Conservation (phyloP, 2,888 invertebrate species). For the Pammene aurita region DNA sequence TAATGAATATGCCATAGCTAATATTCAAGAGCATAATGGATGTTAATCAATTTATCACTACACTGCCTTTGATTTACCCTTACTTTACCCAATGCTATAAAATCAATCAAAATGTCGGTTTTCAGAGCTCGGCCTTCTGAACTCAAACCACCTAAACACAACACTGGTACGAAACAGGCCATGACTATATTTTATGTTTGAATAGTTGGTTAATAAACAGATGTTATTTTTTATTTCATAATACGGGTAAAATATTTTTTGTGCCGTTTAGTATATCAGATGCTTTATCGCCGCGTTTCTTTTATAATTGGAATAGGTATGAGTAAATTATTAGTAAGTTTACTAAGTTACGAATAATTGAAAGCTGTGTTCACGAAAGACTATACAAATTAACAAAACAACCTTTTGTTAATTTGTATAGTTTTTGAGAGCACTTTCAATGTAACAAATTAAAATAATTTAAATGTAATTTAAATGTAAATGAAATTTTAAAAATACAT, state of each 20-base stretch:
- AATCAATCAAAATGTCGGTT: slow-evolving; percentile 62
- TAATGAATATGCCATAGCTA: not conserved
- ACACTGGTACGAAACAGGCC: slow-evolving; percentile 10
- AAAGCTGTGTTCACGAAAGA: no score
- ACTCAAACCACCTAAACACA: slow-evolving; percentile 46
- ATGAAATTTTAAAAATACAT: no score
- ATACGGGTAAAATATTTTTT: slow-evolving; percentile 4
- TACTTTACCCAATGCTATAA: slow-evolving; percentile 47
- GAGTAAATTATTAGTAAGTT: no score
- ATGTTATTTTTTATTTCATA: slow-evolving; percentile 9
- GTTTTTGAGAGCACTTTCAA: no score
- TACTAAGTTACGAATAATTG: no score
- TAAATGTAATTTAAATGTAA: no score
- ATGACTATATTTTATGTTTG: slow-evolving; percentile 7
- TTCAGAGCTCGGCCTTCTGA: slow-evolving; percentile 53
- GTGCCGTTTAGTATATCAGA: not conserved
- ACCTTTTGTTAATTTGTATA: no score
- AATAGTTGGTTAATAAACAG: slow-evolving; percentile 26
- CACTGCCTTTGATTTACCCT: slow-evolving; percentile 38
- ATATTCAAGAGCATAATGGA: slow-evolving; percentile 31
- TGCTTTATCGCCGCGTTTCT: not conserved
- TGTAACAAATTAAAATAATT: no score
- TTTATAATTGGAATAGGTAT: not conserved
- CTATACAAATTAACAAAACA: no score
- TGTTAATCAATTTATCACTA: slow-evolving; percentile 44